Percentiles rank a stretch among this genome's conserved stretches.
phyloP scores from a whole-genome alignment of 2,888 invertebrate genomes.

The Tromatobia lineatoria region DNA sequence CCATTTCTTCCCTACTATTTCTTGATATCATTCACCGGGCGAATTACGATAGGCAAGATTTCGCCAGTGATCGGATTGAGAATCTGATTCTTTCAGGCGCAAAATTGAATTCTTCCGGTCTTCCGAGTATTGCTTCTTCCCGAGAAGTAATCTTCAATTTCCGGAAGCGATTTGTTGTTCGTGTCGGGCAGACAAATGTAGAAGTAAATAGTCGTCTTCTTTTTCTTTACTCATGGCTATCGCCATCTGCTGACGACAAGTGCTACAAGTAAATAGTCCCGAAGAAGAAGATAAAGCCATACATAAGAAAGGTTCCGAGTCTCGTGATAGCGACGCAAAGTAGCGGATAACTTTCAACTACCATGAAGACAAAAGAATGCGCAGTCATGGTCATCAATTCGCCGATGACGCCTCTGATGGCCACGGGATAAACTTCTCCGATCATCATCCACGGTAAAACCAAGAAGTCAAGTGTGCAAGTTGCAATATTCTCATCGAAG shows the following conservation, averaged over 20 bases:
- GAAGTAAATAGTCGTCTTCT: too few species aligned
- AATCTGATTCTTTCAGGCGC: slow-evolving; percentile 74
- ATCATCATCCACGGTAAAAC: slow-evolving; percentile 92
- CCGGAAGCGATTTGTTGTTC: slow-evolving; percentile 89
- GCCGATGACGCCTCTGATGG: slow-evolving; percentile 89
- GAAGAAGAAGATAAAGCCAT: slow-evolving; percentile 88
- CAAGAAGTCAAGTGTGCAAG: slow-evolving; percentile 89
- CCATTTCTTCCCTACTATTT: too few species aligned
- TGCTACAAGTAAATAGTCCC: too few species aligned
- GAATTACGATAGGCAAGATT: slow-evolving; percentile 74
- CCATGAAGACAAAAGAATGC: slow-evolving; percentile 89
- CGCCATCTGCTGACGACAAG: too few species aligned
- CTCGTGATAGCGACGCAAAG: slow-evolving; percentile 86
- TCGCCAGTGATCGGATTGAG: slow-evolving; percentile 78
- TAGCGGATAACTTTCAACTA: slow-evolving; percentile 89
- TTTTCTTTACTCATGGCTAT: too few species aligned
- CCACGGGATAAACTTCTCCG: slow-evolving; percentile 90
- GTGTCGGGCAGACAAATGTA: slow-evolving; percentile 90
- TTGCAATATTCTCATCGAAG: slow-evolving; percentile 87
- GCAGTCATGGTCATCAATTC: slow-evolving; percentile 90
- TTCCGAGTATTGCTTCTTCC: slow-evolving; percentile 87
- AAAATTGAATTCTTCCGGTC: slow-evolving; percentile 73
- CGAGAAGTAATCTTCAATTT: slow-evolving; percentile 91
- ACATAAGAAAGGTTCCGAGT: slow-evolving; percentile 89
- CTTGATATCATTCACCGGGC: slow-evolving; percentile 2